Percentiles rank a stretch among this genome's conserved stretches.
These are phyloP conservation scores for Acipenser ruthenus DNA, from an alignment of 2,797 vertebrate species.

Conservation along the genomic window DNA sequence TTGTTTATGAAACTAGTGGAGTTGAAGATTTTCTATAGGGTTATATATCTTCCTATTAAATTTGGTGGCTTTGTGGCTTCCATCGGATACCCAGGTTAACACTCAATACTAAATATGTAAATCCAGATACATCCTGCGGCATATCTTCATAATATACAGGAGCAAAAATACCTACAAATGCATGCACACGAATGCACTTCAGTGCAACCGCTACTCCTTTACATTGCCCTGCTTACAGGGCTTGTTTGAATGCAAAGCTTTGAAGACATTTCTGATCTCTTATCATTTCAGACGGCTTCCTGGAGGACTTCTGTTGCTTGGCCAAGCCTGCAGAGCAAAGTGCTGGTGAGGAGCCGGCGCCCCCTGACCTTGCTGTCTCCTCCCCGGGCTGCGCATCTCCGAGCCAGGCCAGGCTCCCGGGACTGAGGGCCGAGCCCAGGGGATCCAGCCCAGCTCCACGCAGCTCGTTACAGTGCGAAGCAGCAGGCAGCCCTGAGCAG, in stretches of 20 bases:
- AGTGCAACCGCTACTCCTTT: background rate
- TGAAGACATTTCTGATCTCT: no score
- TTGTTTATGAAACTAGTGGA: no score
- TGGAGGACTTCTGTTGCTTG: constrained; percentile 91
- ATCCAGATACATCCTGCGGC: no score
- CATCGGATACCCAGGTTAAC: no score
- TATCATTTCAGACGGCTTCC: constrained; percentile 72
- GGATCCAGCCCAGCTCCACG: background rate
- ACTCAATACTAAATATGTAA: no score
- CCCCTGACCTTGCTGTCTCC: constrained; percentile 23
- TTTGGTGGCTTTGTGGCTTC: no score
- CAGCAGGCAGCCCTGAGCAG: background rate
- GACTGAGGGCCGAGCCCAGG: constrained; percentile 10
- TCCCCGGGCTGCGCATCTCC: constrained; percentile 21
- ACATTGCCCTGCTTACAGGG: constrained; percentile 8
- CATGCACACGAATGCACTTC: no score
- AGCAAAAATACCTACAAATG: no score
- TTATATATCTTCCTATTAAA: no score
- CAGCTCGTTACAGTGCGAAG: background rate
- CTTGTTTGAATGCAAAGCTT: no score
- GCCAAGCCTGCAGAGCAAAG: constrained; percentile 55
- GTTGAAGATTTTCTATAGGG: no score
- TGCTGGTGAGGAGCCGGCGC: constrained; percentile 36
- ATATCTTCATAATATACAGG: no score
- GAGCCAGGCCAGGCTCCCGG: background rate